Evolutionary conservation across 2,113 vertebrate genomes (phyloP).

Genomic region (Trematomus loennbergii): DNA sequence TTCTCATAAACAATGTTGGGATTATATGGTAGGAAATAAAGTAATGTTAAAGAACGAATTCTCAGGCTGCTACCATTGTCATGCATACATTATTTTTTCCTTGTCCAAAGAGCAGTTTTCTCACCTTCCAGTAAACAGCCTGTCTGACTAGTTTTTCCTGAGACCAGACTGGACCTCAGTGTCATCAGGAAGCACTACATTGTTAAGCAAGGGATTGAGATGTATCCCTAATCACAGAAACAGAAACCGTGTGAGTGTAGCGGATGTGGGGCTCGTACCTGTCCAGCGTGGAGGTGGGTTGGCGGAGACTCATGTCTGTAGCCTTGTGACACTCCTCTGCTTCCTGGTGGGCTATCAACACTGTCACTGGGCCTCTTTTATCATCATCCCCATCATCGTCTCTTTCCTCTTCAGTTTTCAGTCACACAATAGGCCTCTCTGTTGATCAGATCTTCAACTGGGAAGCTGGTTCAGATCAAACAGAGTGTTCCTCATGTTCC

Average conservation of each 20-base stretch:
- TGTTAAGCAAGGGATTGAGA: not conserved
- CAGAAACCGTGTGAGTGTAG: not conserved
- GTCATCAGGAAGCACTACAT: slow-evolving; percentile 4
- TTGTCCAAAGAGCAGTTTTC: not conserved
- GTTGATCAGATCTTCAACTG: slow-evolving; percentile 42
- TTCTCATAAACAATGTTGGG: too few relatives aligned
- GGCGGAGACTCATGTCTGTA: slow-evolving; percentile 83
- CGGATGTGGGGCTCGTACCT: slow-evolving; percentile 69
- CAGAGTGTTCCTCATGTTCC: slow-evolving; percentile 62
- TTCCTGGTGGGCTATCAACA: slow-evolving; percentile 62
- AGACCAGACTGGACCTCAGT: slow-evolving; percentile 14
- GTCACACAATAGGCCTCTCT: slow-evolving; percentile 53
- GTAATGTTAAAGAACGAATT: too few relatives aligned
- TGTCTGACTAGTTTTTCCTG: slow-evolving; percentile 48
- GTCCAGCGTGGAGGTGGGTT: slow-evolving; percentile 84
- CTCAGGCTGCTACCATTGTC: not conserved
- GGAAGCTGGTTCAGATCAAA: slow-evolving; percentile 49
- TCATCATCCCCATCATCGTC: slow-evolving; percentile 37
- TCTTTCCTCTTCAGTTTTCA: slow-evolving; percentile 46
- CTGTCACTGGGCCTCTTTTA: slow-evolving; percentile 59
- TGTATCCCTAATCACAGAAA: not conserved
- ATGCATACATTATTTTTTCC: not conserved
- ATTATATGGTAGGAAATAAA: too few relatives aligned
- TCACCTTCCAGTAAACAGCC: slow-evolving; percentile 34
- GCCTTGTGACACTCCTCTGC: slow-evolving; percentile 60